Evolutionary conservation across 2,797 vertebrate genomes (phyloP), one percentile per base, ranked within the genome.

Genomic region (Buphagus erythrorhynchus): DNA sequence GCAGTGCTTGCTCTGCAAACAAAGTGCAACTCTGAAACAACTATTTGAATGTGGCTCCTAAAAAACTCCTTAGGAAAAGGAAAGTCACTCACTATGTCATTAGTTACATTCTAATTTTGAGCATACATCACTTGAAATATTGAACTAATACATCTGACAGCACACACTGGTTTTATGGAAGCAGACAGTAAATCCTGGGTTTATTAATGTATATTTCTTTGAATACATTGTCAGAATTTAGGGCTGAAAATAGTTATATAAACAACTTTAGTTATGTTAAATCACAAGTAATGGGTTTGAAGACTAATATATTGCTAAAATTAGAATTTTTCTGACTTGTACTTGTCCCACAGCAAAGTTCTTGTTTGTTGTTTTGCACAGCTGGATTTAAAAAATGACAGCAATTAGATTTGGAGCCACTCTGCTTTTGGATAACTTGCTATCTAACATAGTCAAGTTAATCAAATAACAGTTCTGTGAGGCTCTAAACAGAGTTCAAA

Each of bases 1-100:
- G 49, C 54, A 89, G 80, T 48, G 58, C 42, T 86, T 79, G 59
- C 35, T 81, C 89, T 95, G 65, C 66, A 79, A 95, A 87, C 57
- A 96, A 96, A 93, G 93, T 97, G 58, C 79, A 94, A 86, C 84
- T 96, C 80, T 90, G 88, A 65, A 84, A 36, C 72, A 63, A 87
- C 90, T 95, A 25, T 85, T 71, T 58, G 84, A 69, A 48, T 40
- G 52, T 9, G n/a, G 65, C 85, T 86, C 61, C 63, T 92, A 24
- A 55, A 82, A 89, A 38, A 29, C 49, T 72, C 63, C 77, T 90
- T 65, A 77, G 69, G 59, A 48, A 92, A 52, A 61, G 36, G 10
- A 35, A 92, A 88, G 51, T 67, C 33, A 24, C 25, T 13, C 42
- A 24, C 69, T 94, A 71, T 86, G 61, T 94, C 93, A 80, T 78